Evolutionary conservation across 2,888 invertebrate species (phyloP), one percentile per base, ranked within the genome.

Genomic region (Torymus auratus): DNA sequence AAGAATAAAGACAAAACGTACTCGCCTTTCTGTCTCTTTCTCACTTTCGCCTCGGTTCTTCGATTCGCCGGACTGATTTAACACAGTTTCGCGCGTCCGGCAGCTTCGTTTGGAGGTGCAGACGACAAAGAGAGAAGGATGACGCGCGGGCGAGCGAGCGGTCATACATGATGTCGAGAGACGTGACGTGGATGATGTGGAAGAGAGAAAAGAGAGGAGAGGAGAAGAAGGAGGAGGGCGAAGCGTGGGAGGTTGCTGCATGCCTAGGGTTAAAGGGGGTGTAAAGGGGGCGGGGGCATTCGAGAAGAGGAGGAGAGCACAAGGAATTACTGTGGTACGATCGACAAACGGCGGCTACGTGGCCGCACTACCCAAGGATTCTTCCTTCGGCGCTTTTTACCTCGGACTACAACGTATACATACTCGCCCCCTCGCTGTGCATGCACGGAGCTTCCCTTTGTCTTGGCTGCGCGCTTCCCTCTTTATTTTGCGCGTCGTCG

Each of bases 261-360:
- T 53, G 15, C 14, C n/a, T 68, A 60, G 15, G 20, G 64, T 53
- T 53, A 52, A 80, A 83, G 77, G 85, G 81, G 80, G 78, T 67
- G 79, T 80, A 83, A 78, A 82, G 75, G 78, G 80, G 17, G 55
- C 71, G 67, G 83, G 83, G 86, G 52, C 4, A 10, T 7, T 41
- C 41, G 41, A 41, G 17, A 58, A 58, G 58, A 68, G 61, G 50
- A 85, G 84, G 87, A 88, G 86, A 89, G 90, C 90, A 91, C 91
- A 90, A 91, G 90, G 88, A 91, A 91, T 91, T 91, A 91, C 91
- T 91, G 90, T 90, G 91, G 90, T 89, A 88, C 89, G 89, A 90
- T 91, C 90, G 90, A 91, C 91, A 91, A 91, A 91, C 91, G 90
- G 90, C 90, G 86, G 87, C 87, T 90, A 91, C 91, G 91, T 91